Base-by-base conservation (phyloP, 2,797 vertebrate genomes). In the Pteropus rufus region DNA sequence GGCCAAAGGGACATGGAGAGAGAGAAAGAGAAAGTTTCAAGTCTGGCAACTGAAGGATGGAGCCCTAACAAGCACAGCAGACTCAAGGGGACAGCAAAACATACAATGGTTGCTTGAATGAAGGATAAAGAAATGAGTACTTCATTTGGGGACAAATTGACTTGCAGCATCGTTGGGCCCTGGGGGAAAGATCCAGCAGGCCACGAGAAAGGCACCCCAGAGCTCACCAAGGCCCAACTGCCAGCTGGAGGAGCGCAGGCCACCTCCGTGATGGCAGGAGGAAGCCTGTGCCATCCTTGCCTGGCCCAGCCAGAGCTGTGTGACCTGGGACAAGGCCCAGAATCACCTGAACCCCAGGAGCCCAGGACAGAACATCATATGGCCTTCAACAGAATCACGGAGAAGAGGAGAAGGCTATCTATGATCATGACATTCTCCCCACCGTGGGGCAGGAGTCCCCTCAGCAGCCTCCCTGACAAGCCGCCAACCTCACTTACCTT, bases 1-100 rank as follows among this genome's bases (percentile, higher is more conserved):
- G 4, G 29, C 39, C 31, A 3, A 15, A 0, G 2, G 34, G 21
- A 19, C 9, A 7, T 1, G 11, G 31, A 10, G 9, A 15, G 21
- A 29, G 31, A 41, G 24, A 2, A 15, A 16, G n/a, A 67, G 41
- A 34, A 21, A n/a, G 11, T 23, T 16, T 60, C 8, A 2, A 29
- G 49, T 3, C 58, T 3, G 10, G 34, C 7, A 0, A 10, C 19
- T 23, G 3, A 70, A 54, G 16, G 12, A 8, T 21, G 39, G 19
- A 39, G 4, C 24, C 8, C 31, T 36, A 15, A n/a, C 4, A 15
- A 29, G 21, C 29, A 41, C 26, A n/a, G 3, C 18, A 12, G 56
- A 92, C 29, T 46, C 56, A 1, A n/a, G 7, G 8, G 14, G 9
- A 75, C 4, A 36, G 24, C 23, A 26, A 11, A 26, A 2, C 12